Evolutionary conservation across 2,797 vertebrate species (phyloP).

Genomic region (Ara ararauna): DNA sequence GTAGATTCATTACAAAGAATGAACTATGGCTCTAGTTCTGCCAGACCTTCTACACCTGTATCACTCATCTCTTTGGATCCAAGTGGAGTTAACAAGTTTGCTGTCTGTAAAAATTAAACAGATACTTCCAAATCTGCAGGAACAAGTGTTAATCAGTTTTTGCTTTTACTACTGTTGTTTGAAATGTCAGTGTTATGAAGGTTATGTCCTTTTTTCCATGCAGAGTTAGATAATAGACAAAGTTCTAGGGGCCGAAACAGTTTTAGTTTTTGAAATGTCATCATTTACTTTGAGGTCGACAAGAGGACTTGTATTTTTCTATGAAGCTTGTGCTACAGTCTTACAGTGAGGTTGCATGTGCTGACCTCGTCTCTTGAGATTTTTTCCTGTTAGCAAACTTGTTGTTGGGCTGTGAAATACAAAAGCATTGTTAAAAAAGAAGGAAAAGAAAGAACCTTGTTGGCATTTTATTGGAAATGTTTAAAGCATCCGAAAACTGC

Average conservation of each 20-base stretch:
- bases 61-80: neutral
- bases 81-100: neutral
- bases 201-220: neutral
- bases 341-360: neutral
- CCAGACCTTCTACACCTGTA: neutral
- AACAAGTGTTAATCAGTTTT: neutral
- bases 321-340: neutral
- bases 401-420: neutral
- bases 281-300: neutral
- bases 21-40: neutral
- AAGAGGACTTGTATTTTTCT: neutral
- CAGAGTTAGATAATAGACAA: neutral
- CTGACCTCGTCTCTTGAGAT: conserved; percentile 19
- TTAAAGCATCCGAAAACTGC: conserved; percentile 53
- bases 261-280: neutral
- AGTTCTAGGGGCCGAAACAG: neutral
- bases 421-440: neutral
- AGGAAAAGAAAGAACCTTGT: neutral
- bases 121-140: neutral
- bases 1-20: neutral
- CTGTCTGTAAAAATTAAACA: neutral
- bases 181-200: neutral
- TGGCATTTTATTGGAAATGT: conserved; percentile 49
- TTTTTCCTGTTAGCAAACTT: conserved; percentile 29
- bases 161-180: neutral